Evolutionary conservation across 2,888 invertebrate genomes (phyloP), one percentile per base, ranked within the genome.

Genomic region (Epistrophe grossulariae): DNA sequence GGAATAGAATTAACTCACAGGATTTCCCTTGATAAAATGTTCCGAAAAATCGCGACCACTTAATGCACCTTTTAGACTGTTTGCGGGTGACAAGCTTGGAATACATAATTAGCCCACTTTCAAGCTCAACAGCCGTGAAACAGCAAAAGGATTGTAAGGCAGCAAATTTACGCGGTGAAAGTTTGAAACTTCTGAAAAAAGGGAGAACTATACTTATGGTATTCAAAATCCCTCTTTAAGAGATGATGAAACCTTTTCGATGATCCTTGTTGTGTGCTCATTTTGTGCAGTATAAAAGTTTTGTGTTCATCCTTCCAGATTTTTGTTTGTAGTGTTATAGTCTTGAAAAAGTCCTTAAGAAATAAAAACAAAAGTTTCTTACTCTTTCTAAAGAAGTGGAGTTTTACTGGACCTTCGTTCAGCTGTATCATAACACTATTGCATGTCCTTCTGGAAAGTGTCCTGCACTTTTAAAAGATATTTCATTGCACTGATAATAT

Each of bases 191-290:
- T 52, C n/a, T 19, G 19, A 71, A 17, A 78, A 78, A 43, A 40
- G 11, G n/a, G 15, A 10, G n/a, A 68, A 43, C 62, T 52, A 55
- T 24, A 24, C 24, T 24, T 60, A 68, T n/a, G 40, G 11, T 79
- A 17, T 43, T 76, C 52, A 38, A 81, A 81, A 77, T 81, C 72
- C 24, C 62, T 78, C 50, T 72, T 81, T 73, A 81, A 85, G 40
- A 66, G 71, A 84, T 84, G 81, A 85, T 73, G 78, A 85, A 78
- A 84, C 80, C 77, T 68, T 84, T 81, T 84, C 73, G 83, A 83
- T 83, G 84, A 85, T 85, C 72, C 81, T 85, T 85, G 78, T 68
- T 81, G 84, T 82, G 72, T 82, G 77, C 73, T 82, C 77, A 85
- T 85, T 82, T 82, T 43, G 60, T 78, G 72, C 52, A 78, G 68